Conservation (phyloP, 1,140 invertebrate species). For the Sycophaga agraensis region DNA sequence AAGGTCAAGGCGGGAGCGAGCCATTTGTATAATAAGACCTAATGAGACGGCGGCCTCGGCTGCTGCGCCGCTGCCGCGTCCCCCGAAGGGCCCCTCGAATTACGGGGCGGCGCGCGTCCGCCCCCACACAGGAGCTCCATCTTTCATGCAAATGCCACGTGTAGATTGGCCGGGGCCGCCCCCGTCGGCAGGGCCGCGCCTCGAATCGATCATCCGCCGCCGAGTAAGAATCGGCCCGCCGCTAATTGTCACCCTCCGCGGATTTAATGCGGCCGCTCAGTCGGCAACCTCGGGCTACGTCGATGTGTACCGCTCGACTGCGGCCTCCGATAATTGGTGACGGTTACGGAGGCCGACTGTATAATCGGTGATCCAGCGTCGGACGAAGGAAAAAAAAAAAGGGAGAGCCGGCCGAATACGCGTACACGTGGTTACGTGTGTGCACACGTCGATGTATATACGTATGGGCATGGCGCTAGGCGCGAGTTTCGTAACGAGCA, state of each 20-base stretch:
- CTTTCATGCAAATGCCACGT: constrained; percentile 19
- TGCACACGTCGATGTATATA: no score
- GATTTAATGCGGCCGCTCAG: no score
- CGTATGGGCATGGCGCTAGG: not conserved
- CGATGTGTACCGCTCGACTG: no score
- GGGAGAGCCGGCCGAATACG: not conserved
- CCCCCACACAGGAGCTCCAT: not conserved
- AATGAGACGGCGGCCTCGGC: constrained; percentile 29
- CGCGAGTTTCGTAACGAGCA: not conserved
- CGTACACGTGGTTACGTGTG: no score
- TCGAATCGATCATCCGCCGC: no score
- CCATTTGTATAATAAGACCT: constrained; percentile 37
- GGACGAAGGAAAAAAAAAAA: not conserved
- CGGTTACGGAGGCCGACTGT: no score
- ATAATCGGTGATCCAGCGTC: no score
- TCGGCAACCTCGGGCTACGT: no score
- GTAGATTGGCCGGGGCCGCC: not conserved
- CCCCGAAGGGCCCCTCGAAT: not conserved
- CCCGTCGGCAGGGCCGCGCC: not conserved
- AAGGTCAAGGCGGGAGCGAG: constrained; percentile 27
- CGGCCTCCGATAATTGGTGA: no score
- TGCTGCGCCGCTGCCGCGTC: no score
- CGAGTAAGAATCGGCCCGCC: not conserved
- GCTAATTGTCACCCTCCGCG: no score
- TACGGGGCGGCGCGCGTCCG: not conserved